These are phyloP conservation scores for Adelosebastes latens DNA, from an alignment of 2,797 vertebrate species.

Conservation along the genomic window DNA sequence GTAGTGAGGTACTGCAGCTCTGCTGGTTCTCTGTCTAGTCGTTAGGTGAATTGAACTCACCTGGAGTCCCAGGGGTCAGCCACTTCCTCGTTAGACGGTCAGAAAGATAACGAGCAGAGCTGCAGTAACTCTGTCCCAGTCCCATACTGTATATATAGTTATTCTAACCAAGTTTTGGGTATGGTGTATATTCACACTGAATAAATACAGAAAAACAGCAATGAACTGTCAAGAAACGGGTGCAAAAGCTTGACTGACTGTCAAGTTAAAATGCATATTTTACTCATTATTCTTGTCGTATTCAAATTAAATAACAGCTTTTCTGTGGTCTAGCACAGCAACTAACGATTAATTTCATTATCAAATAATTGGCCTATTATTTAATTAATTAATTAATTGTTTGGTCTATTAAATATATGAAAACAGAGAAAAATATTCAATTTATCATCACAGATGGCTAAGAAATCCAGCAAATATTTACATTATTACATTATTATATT, in stretches of 20 bases:
- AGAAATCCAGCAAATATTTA: too few species aligned
- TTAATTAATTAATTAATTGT: not conserved
- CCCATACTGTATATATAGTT: not conserved
- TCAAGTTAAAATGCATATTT: not conserved
- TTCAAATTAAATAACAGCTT: rapidly evolving
- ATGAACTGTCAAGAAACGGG: not conserved
- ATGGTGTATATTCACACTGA: not conserved
- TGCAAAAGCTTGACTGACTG: not conserved
- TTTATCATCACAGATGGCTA: too few species aligned
- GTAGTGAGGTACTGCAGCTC: not conserved
- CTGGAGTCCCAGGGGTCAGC: not conserved
- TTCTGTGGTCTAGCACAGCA: not conserved
- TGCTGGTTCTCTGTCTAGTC: not conserved
- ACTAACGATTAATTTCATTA: not conserved
- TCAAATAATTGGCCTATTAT: not conserved
- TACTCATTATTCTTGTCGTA: not conserved
- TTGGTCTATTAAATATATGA: not conserved
- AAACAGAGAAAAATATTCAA: too few species aligned
- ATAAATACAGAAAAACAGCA: not conserved
- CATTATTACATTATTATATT: too few species aligned
- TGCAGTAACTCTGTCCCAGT: not conserved
- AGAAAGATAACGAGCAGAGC: too few species aligned
- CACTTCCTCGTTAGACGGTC: too few species aligned
- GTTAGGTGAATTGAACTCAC: not conserved
- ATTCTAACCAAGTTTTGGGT: not conserved